Evolutionary conservation across 1,140 invertebrate genomes (phyloP).

Genomic region (Mizuhopecten yessoensis): DNA sequence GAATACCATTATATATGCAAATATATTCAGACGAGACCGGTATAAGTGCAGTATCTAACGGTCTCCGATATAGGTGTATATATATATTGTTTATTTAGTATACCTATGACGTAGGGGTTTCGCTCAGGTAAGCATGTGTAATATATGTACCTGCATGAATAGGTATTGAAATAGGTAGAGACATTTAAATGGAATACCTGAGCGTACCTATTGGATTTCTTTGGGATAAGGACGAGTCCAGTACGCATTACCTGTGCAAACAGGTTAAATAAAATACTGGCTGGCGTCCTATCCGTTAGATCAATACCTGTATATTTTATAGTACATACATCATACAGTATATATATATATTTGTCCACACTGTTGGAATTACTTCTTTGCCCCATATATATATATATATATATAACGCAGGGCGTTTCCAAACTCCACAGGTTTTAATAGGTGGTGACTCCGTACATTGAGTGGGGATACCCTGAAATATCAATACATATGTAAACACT

Average conservation of each 20-base stretch:
- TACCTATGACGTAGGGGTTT: constrained; percentile 2
- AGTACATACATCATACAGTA: not conserved
- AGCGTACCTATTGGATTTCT: not conserved
- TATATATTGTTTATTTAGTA: not conserved
- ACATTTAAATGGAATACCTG: not conserved
- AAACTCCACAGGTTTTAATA: not conserved
- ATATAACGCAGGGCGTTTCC: no score
- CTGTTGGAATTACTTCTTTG: no score
- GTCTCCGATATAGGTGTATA: not conserved
- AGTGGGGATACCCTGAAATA: not conserved
- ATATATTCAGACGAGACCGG: not conserved
- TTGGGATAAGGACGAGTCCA: not conserved
- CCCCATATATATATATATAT: no score
- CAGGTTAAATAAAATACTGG: not conserved
- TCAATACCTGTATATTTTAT: not conserved
- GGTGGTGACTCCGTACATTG: not conserved
- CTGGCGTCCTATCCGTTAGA: not conserved
- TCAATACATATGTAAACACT: no score
- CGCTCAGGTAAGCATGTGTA: not conserved
- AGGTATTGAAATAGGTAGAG: not conserved
- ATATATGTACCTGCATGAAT: not conserved
- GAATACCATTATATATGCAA: constrained; percentile 34
- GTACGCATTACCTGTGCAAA: constrained; percentile 5
- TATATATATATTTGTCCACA: no score
- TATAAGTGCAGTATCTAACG: constrained; percentile 1